Evolutionary conservation across 2,797 vertebrate species (phyloP).

Genomic region (Hirundo rustica): DNA sequence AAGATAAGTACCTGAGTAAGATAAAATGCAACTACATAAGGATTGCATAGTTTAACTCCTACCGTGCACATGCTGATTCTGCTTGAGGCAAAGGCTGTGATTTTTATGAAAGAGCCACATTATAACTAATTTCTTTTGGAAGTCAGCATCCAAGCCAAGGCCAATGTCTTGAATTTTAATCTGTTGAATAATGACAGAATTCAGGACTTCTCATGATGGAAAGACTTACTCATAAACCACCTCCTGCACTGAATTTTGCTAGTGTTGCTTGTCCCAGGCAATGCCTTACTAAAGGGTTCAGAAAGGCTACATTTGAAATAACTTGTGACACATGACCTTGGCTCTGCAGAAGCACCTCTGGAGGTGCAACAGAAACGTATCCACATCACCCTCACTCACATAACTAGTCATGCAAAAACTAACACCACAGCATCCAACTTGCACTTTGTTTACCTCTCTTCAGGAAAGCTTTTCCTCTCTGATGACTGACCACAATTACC

Average conservation of each 20-base stretch:
- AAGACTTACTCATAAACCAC: not conserved
- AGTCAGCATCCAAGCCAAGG: not conserved
- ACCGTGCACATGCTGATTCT: not conserved
- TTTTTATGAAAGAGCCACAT: not conserved
- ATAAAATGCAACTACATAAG: not conserved
- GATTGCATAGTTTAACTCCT: not conserved
- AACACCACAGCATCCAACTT: not conserved
- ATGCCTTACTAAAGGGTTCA: not conserved
- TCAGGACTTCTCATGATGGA: not conserved
- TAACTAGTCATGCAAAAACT: conserved; percentile 1
- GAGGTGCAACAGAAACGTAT: not conserved
- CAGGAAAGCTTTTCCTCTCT: conserved; percentile 22
- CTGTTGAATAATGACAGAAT: not conserved
- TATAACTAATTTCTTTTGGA: not conserved
- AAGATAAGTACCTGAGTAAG: not conserved
- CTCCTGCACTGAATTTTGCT: not conserved
- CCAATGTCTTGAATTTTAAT: not conserved
- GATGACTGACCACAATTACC: not conserved
- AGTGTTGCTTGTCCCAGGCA: not conserved
- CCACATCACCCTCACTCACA: not conserved
- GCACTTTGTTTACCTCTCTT: not conserved
- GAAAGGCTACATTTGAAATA: not conserved
- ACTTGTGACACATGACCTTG: not conserved
- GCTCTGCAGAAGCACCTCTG: not conserved
- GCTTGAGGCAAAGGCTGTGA: not conserved